Base-by-base conservation (phyloP, 1,140 invertebrate species). In the Calliopsis andreniformis region DNA sequence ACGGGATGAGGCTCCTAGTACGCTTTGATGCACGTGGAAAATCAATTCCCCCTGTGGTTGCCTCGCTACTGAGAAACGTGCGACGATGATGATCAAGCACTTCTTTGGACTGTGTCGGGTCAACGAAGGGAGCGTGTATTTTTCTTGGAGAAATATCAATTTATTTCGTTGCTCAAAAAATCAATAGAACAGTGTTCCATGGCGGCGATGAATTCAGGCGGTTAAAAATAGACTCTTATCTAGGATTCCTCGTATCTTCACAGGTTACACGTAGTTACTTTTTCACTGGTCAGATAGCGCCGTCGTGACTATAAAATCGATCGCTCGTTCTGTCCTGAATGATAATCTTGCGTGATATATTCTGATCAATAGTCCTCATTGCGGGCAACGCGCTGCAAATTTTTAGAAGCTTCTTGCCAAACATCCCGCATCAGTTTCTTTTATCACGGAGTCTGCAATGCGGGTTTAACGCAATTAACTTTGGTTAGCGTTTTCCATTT, bases 361-460 rank as follows among this genome's bases (percentile, higher is more conserved):
- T 3, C 3, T 2, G 43, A 39, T 72, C 58, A 35, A 53, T 72
- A 61, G 35, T 10, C 18, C 25, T 6, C 10, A 16, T 18, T 28
- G 30, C 43, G 32, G 35, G 3, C 14, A 20, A 6, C n/a, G 16
- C 4, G 18, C 49, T 55, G n/a, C 32, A 12, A 30, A 43, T 64
- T 53, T 5, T 39, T 39, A 42, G 14, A 16, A 25, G 7, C 18
- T 23, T 72, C 59, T 32, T 63, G 32, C 47, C 59, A 53, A 72
- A 53, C 25, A 14, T 49, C 10, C 25, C n/a, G 35, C 42, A 16
- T 7, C 10, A 3, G 35, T 3, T 14, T 8, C n/a, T 10, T 39
- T n/a, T 10, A 39, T 32, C 23, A 53, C 63, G 14, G 12, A 62
- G 49, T 42, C 69, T 63, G 69, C 69, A 71, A 63, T 71, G 58